Conservation (phyloP, 2,888 invertebrate species). For the Scaptomyza polygonia region DNA sequence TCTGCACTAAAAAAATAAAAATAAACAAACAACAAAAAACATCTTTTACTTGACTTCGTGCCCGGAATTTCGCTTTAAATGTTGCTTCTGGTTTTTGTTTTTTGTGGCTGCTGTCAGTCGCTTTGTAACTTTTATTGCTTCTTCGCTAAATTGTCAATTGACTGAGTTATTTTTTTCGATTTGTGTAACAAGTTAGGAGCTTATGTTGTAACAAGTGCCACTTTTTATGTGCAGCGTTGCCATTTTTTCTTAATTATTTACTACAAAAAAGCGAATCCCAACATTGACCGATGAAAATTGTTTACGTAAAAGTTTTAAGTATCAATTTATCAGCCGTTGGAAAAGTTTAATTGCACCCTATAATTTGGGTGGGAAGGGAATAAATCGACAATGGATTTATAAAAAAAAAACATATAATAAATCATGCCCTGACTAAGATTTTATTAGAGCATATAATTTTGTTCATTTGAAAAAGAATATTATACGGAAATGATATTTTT, state of each 20-base stretch:
- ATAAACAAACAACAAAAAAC: neutral
- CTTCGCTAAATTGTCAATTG: constrained; percentile 64
- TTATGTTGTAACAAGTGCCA: constrained; percentile 20
- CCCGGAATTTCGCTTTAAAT: constrained; percentile 41
- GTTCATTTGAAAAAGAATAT: no score
- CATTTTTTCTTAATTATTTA: constrained; percentile 4
- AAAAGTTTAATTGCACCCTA: no score
- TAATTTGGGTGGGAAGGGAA: no score
- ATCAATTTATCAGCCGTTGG: neutral
- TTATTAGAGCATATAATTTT: no score
- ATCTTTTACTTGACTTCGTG: constrained; percentile 49
- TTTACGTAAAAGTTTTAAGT: neutral
- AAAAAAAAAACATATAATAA: no score
- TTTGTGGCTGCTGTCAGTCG: constrained; percentile 32
- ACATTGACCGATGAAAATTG: neutral
- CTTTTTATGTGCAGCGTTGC: constrained; percentile 1
- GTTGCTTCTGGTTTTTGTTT: constrained; percentile 20
- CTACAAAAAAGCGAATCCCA: neutral
- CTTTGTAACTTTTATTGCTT: constrained; percentile 51
- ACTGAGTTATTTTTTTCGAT: constrained; percentile 26
- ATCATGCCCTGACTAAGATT: no score
- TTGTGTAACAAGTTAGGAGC: constrained; percentile 19
- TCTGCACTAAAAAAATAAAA: constrained; percentile 9
- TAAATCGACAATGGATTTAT: no score
- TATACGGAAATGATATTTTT: no score